Percentiles rank a stretch among this genome's conserved stretches.
Conservation (phyloP, 37 sponge, comb jelly and placozoan species). For the Eunapius fragilis region DNA sequence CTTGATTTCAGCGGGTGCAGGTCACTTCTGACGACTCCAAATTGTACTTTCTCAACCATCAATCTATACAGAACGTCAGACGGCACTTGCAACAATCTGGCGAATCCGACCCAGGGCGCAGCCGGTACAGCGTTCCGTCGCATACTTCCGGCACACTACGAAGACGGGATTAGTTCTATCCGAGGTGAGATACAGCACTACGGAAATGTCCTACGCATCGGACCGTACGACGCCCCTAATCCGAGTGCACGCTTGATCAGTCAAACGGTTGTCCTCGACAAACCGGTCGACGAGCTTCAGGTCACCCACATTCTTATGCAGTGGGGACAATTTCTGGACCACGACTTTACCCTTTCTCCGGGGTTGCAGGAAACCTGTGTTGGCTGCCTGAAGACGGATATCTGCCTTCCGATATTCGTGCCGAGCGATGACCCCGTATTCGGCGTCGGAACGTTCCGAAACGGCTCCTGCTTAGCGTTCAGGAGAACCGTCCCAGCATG, state of each 20-base stretch:
- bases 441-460: slow-evolving; percentile 37
- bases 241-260: slow-evolving; percentile 73
- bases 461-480: slow-evolving; percentile 66
- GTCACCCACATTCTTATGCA: slow-evolving; percentile 92
- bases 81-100: slow-evolving; percentile 88
- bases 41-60: background rate
- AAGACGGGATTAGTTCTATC: slow-evolving; percentile 64
- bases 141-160: slow-evolving; percentile 68
- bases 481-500: slow-evolving; percentile 58
- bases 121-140: slow-evolving; percentile 57
- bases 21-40: background rate
- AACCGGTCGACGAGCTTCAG: slow-evolving; percentile 6
- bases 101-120: slow-evolving; percentile 67
- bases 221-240: slow-evolving; percentile 52
- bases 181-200: slow-evolving; percentile 33
- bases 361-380: slow-evolving; percentile 54
- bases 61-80: slow-evolving; percentile 55
- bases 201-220: background rate
- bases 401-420: slow-evolving; percentile 61
- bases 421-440: slow-evolving; percentile 27
- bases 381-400: slow-evolving; percentile 37
- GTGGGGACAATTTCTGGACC: slow-evolving; percentile 96
- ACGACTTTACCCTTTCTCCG: slow-evolving; percentile 69
- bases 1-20: slow-evolving; percentile 28
- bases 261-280: slow-evolving; percentile 6